Percentiles rank a stretch among this genome's conserved stretches.
Evolutionary conservation across 2,888 invertebrate genomes (phyloP).

Genomic region (Leptinotarsa tumamoca): DNA sequence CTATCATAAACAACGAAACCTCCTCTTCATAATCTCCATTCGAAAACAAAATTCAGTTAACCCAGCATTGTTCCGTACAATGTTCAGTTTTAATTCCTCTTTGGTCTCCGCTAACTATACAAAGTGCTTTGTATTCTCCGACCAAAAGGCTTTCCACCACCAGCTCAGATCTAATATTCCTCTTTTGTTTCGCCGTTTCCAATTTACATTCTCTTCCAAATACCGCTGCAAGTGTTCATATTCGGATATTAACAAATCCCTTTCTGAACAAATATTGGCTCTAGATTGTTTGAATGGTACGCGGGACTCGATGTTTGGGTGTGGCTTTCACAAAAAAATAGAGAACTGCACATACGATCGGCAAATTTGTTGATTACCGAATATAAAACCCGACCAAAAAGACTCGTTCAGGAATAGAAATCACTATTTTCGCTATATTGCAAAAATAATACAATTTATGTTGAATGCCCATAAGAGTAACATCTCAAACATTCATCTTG

Average conservation of each 20-base stretch:
- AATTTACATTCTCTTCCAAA: conserved; percentile 24
- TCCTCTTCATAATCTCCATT: not conserved
- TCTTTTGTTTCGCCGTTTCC: conserved; percentile 27
- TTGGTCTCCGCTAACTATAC: conserved; percentile 11
- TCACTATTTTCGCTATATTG: too few species aligned
- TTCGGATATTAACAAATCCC: conserved; percentile 18
- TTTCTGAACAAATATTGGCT: conserved; percentile 12
- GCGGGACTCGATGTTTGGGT: not conserved
- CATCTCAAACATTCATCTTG: too few species aligned
- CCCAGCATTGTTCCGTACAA: not conserved
- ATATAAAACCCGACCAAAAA: too few species aligned
- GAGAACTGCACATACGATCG: not conserved
- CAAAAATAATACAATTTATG: too few species aligned
- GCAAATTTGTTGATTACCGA: not conserved
- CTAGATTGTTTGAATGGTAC: not conserved
- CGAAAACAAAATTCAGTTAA: conserved; percentile 18
- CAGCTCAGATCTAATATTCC: conserved; percentile 23
- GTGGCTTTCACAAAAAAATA: not conserved
- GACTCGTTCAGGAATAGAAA: too few species aligned
- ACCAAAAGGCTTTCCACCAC: conserved; percentile 12
- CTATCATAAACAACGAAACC: not conserved
- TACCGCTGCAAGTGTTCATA: conserved; percentile 4
- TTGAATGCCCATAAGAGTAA: too few species aligned
- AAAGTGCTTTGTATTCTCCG: conserved; percentile 20
- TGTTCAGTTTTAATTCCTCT: conserved; percentile 16